Conservation (phyloP, 2,113 vertebrate species). For the Miniopterus natalensis region DNA sequence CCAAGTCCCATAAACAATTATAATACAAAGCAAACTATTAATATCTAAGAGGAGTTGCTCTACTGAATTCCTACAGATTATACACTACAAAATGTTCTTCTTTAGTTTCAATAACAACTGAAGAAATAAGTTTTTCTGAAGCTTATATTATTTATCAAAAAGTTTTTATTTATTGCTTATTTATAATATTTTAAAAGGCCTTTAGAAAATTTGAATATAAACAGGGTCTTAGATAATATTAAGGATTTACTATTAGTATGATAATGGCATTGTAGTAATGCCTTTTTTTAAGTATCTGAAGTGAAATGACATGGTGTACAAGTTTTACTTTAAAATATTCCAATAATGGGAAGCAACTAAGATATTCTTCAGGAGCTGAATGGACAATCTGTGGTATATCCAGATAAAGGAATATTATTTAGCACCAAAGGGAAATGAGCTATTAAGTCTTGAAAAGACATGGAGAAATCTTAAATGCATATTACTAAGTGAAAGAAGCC, state of each 20-base stretch:
- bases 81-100: not conserved
- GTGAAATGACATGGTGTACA: not conserved
- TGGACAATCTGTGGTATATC: not conserved
- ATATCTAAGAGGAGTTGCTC: not conserved
- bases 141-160: not conserved
- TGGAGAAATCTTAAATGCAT: not conserved
- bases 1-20: conserved; percentile 2
- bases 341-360: conserved; percentile 12
- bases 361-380: not conserved
- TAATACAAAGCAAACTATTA: conserved; percentile 21
- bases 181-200: conserved; percentile 7
- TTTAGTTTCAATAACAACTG: conserved; percentile 27
- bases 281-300: conserved; percentile 36
- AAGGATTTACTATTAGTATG: conserved; percentile 4
- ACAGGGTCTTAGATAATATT: conserved; percentile 17
- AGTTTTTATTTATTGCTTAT: conserved; percentile 23
- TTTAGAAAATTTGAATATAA: conserved; percentile 44
- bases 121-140: conserved; percentile 31
- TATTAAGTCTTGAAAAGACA: conserved; percentile 16
- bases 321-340: conserved; percentile 59
- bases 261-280: conserved; percentile 2
- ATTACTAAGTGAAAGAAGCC: not conserved
- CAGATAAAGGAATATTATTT: not conserved
- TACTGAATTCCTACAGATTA: conserved; percentile 38
- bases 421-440: not conserved